Conservation (phyloP, 2,888 invertebrate species). For the Cremastinae sp. region DNA sequence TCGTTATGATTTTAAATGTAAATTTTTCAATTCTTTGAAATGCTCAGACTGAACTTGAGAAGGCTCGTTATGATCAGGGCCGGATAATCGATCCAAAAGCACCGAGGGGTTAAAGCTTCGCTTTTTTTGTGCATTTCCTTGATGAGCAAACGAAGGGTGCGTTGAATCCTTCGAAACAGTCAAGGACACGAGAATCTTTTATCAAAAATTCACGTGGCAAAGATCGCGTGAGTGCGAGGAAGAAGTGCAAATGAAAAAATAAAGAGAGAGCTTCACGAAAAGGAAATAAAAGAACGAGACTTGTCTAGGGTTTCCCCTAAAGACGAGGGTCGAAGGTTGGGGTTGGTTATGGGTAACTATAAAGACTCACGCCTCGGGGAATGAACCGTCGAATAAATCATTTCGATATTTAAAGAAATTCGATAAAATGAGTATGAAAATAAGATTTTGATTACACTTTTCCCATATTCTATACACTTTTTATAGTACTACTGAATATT, state of each 20-base stretch:
- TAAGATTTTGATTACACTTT: no score
- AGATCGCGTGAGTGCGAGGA: no score
- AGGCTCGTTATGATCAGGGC: slow-evolving; percentile 50
- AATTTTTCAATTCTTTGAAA: slow-evolving; percentile 8
- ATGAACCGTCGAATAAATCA: neutral
- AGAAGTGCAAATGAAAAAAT: neutral
- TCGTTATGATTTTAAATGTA: slow-evolving; percentile 27
- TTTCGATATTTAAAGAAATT: no score
- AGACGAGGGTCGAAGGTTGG: slow-evolving; percentile 53
- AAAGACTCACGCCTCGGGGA: slow-evolving; percentile 14
- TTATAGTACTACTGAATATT: no score
- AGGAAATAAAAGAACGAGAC: slow-evolving; percentile 29
- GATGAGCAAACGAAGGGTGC: slow-evolving; percentile 13
- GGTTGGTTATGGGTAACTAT: slow-evolving; percentile 49
- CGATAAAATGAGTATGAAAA: no score
- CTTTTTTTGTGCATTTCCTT: slow-evolving; percentile 3
- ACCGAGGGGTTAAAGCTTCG: slow-evolving; percentile 33
- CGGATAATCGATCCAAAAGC: slow-evolving; percentile 48
- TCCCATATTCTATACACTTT: no score
- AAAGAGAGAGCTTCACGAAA: slow-evolving; percentile 9
- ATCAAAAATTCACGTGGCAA: neutral
- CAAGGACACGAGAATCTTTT: slow-evolving; percentile 24
- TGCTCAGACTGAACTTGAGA: neutral
- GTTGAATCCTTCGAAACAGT: slow-evolving; percentile 3
- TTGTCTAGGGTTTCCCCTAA: slow-evolving; percentile 48